Evolutionary conservation across 2,888 invertebrate species (phyloP).

Genomic region (Schrankia costaestrigalis): DNA sequence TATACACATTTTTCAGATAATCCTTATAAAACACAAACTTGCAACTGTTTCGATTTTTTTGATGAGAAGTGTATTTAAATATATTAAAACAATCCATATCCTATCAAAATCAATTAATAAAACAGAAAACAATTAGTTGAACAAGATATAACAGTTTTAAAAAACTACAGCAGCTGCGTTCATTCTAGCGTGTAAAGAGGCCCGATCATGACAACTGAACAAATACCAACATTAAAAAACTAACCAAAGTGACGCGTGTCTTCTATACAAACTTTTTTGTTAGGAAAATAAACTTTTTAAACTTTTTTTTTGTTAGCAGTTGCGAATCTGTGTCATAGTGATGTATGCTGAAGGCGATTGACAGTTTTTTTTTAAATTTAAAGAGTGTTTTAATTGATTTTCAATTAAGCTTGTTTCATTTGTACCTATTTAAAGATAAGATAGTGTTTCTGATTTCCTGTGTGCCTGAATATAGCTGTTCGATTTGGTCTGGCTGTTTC

Average conservation of each 20-base stretch:
- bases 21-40: too few species aligned
- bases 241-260: slow-evolving; percentile 32
- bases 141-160: slow-evolving; percentile 36
- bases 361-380: too few species aligned
- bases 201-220: slow-evolving; percentile 58
- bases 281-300: slow-evolving; percentile 7
- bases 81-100: too few species aligned
- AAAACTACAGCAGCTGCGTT: slow-evolving; percentile 55
- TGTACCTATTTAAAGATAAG: too few species aligned
- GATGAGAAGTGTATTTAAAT: too few species aligned
- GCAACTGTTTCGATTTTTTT: too few species aligned
- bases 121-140: slow-evolving; percentile 47
- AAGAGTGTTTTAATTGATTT: too few species aligned
- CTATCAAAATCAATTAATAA: slow-evolving; percentile 25
- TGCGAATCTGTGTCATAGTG: slow-evolving; percentile 8
- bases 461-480: too few species aligned
- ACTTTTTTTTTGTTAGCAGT: not conserved
- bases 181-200: slow-evolving; percentile 48
- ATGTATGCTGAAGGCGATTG: slow-evolving; percentile 5
- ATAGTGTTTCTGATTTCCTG: too few species aligned
- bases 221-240: slow-evolving; percentile 48
- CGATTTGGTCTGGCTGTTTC: too few species aligned
- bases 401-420: too few species aligned
- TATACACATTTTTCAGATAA: too few species aligned
- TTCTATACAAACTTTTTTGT: slow-evolving; percentile 13